phyloP scores from a whole-genome alignment of 2,888 invertebrate species.

The Ceriagrion tenellum region DNA sequence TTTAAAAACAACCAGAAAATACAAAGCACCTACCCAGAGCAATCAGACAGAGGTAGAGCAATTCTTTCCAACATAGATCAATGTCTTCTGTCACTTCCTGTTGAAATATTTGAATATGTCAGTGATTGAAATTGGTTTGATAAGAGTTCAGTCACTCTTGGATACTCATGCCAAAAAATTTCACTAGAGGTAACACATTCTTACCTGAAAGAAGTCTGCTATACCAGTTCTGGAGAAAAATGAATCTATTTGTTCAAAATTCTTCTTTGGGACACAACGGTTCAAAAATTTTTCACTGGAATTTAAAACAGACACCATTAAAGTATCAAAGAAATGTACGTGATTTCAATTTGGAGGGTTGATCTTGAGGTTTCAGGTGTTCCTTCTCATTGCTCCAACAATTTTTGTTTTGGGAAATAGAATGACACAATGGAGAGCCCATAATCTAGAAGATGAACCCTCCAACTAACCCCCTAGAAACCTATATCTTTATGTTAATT shows the following conservation, averaged over 20 bases:
- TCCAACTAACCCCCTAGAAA: too few species aligned
- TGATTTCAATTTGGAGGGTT: too few species aligned
- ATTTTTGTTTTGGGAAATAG: too few species aligned
- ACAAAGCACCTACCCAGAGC: conserved; percentile 80
- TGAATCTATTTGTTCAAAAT: conserved; percentile 76
- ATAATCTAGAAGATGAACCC: too few species aligned
- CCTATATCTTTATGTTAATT: too few species aligned
- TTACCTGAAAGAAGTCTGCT: conserved; percentile 79
- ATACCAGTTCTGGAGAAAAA: conserved; percentile 79
- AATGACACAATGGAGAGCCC: too few species aligned
- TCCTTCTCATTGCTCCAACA: too few species aligned
- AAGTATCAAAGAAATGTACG: not conserved
- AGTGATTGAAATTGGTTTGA: not conserved
- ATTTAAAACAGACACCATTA: conserved; percentile 69
- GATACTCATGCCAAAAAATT: not conserved
- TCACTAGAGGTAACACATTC: conserved; percentile 42
- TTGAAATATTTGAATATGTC: not conserved
- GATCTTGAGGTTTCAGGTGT: too few species aligned
- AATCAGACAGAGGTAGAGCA: conserved; percentile 81
- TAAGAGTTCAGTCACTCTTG: not conserved
- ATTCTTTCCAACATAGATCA: conserved; percentile 81
- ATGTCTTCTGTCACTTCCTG: conserved; percentile 83
- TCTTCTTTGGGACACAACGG: conserved; percentile 79
- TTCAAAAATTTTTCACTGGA: conserved; percentile 79
- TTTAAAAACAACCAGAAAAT: too few species aligned